Evolutionary conservation across 2,888 invertebrate genomes (phyloP), one percentile per base, ranked within the genome.

Genomic region (Eupeodes luniger): DNA sequence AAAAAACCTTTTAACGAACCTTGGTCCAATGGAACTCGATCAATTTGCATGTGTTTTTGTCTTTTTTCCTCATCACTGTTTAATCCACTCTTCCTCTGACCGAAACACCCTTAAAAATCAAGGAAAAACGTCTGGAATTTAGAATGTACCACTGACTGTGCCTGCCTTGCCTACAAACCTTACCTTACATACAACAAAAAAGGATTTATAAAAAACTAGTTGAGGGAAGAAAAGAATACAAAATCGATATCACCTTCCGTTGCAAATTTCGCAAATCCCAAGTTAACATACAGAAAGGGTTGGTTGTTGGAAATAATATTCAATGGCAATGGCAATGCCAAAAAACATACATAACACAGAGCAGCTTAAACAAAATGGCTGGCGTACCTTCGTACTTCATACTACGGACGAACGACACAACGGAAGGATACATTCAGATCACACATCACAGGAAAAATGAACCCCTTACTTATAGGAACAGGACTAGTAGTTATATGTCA

Each of bases 231-330:
- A 72, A 49, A 34, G 40, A 9, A 40, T 40, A 40, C 51, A 83
- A 83, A 87, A 87, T 87, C 86, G 75, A 87, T 87, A 87, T 66
- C 79, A 83, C 86, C 75, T 87, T 82, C 83, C 70, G 75, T 83
- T 80, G 76, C 79, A 83, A 72, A 69, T 59, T 82, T 86, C 53
- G 75, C 75, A 70, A 49, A 72, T 27, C 27, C 27, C 27, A 27
- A 27, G 27, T 27, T 9, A 40, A 40, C 40, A 40, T 27, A 40
- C 6, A 40, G 0, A 80, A 86, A 80, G 79, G 86, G 86, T 83
- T 87, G 83, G 83, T 83, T 83, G 4, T 27, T 27, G 75, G 70
- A 53, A 57, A 34, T 7, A 40, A 40, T 40, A 47, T 72, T 72
- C 59, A 72, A 72, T 72, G 59, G 44, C 72, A 72, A 10, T 57